Base-by-base conservation (phyloP, 1,140 invertebrate genomes). In the Hesperophylax magnus region DNA sequence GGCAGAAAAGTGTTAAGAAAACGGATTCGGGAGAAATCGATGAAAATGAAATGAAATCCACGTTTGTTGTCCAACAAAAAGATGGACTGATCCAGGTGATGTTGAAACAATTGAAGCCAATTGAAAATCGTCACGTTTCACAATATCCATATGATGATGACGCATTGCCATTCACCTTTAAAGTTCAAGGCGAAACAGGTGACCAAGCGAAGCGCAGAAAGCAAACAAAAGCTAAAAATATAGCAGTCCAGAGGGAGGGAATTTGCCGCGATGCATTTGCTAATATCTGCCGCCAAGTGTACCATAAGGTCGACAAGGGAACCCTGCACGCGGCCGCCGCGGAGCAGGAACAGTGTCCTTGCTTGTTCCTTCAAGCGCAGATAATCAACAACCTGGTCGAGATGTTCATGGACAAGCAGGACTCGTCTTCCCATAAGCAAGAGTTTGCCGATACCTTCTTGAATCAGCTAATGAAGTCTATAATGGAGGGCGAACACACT, bases 131-230 rank as follows among this genome's bases (percentile, higher is more conserved):
- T 8, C 78, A 79, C 11, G 34, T 58, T 17, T 72, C 78, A 20
- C 69, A 79, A 4, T 74, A 63, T 27, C 78, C 78, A 34, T 79
- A 79, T 71, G 39, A 72, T 18, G 69, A 75, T 11, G 31, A 24
- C 8, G 71, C 2, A 18, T 15, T 34, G n/a, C 69, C 78, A 9
- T 74, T 0, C 20, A 58, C 54, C 2, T 75, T 75, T 27, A 27
- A 27, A 56, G 22, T 75, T 22, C 14, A 56, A 27, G 71, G 31
- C 3, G 71, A 75, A n/a, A 22, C 71, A 3, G 52, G 4, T 3
- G 71, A 54, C 11, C 71, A 56, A 27, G 15, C 17, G 14, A n/a
- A 15, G n/a, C 9, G 52, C 2, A 58, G 71, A 17, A 61, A 74
- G 54, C 22, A 71, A 15, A 39, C 18, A 11, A 60, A 63, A 56